Evolutionary conservation across 2,797 vertebrate species (phyloP).

Genomic region (Babyrousa celebensis): DNA sequence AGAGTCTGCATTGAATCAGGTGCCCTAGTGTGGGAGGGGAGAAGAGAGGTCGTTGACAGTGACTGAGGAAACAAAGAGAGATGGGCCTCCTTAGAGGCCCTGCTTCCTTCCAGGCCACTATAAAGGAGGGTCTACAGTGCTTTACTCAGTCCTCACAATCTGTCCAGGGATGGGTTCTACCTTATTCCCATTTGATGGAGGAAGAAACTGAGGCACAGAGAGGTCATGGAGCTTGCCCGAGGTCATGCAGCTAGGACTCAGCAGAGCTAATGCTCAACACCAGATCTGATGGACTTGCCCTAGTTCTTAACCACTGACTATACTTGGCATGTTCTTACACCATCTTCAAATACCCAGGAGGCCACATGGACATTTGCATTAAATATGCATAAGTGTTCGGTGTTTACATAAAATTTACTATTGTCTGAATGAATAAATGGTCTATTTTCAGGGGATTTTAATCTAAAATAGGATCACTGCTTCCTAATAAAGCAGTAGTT

Average conservation of each 20-base stretch:
- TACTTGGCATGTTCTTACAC: background rate
- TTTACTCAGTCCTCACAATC: background rate
- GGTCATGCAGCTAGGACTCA: background rate
- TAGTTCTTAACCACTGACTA: background rate
- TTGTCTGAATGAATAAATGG: background rate
- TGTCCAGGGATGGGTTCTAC: background rate
- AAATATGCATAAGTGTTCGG: background rate
- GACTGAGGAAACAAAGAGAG: background rate
- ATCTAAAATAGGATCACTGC: slow-evolving; percentile 17
- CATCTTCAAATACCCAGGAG: background rate
- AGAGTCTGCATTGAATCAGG: slow-evolving; percentile 1
- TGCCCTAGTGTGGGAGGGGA: background rate
- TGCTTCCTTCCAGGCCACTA: background rate
- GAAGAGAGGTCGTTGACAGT: background rate
- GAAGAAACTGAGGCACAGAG: background rate
- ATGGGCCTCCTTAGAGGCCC: background rate
- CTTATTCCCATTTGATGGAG: background rate
- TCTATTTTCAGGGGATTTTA: slow-evolving; percentile 64
- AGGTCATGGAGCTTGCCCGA: background rate
- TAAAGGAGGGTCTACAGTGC: background rate
- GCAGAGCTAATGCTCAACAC: background rate
- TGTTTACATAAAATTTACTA: background rate
- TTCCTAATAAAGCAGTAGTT: slow-evolving; percentile 33
- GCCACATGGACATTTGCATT: background rate
- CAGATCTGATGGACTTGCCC: background rate